These are phyloP conservation scores for Oscheius sp. DNA, from an alignment of 2,888 invertebrate genomes.

Conservation along the genomic window DNA sequence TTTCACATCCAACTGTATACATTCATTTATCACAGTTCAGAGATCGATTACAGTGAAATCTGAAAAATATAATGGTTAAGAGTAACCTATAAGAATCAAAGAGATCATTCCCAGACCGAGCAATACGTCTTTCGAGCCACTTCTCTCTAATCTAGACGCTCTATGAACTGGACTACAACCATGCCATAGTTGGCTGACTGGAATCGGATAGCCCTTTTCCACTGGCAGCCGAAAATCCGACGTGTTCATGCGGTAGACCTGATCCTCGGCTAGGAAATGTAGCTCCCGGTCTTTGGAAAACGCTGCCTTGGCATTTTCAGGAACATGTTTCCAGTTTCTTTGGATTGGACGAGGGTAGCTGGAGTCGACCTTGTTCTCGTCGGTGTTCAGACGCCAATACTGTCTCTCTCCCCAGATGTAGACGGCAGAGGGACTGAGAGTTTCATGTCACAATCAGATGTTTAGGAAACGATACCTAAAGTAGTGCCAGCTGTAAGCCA, in stretches of 20 bases:
- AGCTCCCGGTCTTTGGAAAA: conserved; percentile 31
- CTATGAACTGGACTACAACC: background rate
- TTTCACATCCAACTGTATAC: no score
- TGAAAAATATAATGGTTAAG: no score
- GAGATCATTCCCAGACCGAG: no score
- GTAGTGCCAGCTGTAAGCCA: conserved; percentile 35
- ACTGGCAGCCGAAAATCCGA: conserved; percentile 19
- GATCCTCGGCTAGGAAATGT: conserved; percentile 15
- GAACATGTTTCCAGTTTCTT: conserved; percentile 33
- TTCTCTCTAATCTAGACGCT: background rate
- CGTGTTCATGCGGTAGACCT: conserved; percentile 36
- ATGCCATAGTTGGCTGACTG: conserved; percentile 11
- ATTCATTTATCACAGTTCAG: no score
- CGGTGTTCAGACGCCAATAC: conserved; percentile 30
- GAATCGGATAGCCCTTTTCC: conserved; percentile 20
- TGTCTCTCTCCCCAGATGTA: conserved; percentile 31
- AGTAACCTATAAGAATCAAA: no score
- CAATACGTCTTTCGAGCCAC: background rate
- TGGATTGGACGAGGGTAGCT: conserved; percentile 32
- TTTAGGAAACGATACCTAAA: conserved; percentile 9
- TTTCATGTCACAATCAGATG: no score
- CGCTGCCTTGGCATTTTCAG: conserved; percentile 9
- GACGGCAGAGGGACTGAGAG: conserved; percentile 22
- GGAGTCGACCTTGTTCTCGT: conserved; percentile 15
- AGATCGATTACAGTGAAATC: no score